Conservation (phyloP, 1,140 invertebrate species). For the Samia ricini region DNA sequence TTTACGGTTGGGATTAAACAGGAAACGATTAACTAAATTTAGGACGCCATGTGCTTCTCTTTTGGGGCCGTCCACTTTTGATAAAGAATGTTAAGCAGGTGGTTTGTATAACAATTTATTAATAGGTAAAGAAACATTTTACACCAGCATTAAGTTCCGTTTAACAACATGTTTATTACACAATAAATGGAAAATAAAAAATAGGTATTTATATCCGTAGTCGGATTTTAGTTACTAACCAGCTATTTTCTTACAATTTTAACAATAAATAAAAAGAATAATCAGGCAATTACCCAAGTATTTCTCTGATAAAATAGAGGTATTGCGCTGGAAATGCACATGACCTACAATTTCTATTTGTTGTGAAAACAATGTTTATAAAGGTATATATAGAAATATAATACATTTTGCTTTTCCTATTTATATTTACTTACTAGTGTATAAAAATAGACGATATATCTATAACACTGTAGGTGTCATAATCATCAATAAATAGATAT, state of each 20-base stretch:
- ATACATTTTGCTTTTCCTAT: too few species aligned
- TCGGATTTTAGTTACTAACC: background rate
- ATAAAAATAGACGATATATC: too few species aligned
- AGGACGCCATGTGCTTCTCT: conserved; percentile 44
- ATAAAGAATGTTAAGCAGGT: conserved; percentile 40
- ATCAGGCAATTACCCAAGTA: background rate
- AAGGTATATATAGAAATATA: too few species aligned
- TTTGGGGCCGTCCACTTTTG: conserved; percentile 27
- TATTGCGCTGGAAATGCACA: background rate
- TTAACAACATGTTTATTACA: background rate
- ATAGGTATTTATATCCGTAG: background rate
- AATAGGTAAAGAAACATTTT: conserved; percentile 13
- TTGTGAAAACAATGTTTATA: background rate
- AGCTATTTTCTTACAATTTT: background rate
- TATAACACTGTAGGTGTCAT: too few species aligned
- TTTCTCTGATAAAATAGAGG: background rate
- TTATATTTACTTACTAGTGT: too few species aligned
- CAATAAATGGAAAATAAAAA: background rate
- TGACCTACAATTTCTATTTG: background rate
- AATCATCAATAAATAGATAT: background rate
- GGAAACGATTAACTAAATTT: conserved; percentile 54
- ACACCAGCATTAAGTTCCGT: background rate
- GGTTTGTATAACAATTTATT: conserved; percentile 24
- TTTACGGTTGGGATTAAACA: conserved; percentile 34
- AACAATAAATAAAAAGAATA: background rate